phyloP scores from a whole-genome alignment of 2,888 invertebrate genomes.

The Caenorhabditis panamensis region DNA sequence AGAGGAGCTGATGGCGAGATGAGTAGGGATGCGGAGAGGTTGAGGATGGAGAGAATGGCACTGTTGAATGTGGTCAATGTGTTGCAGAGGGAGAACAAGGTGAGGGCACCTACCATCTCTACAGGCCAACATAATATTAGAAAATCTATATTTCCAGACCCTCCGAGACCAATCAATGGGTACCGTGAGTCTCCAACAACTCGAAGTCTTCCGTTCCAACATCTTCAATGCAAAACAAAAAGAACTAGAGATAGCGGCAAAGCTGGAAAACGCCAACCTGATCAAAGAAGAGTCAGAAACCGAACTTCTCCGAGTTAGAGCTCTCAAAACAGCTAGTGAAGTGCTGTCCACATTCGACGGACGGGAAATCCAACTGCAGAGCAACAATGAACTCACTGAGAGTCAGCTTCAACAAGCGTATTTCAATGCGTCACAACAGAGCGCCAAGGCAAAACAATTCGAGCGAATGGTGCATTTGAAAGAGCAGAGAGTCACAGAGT shows the following conservation, averaged over 20 bases:
- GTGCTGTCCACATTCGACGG: constrained; percentile 35
- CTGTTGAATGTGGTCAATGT: constrained; percentile 53
- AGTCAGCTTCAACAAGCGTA: constrained; percentile 53
- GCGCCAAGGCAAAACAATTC: constrained; percentile 47
- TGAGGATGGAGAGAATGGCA: constrained; percentile 42
- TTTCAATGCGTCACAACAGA: constrained; percentile 50
- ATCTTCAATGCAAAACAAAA: constrained; percentile 42
- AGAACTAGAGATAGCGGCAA: constrained; percentile 18
- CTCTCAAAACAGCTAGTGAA: constrained; percentile 37
- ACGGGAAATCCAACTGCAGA: constrained; percentile 22
- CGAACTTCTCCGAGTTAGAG: constrained; percentile 37
- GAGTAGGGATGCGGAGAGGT: constrained; percentile 37
- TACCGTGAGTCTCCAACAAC: constrained; percentile 51
- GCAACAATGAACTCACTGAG: constrained; percentile 43
- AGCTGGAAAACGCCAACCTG: constrained; percentile 28
- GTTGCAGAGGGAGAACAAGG: constrained; percentile 57
- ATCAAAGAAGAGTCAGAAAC: constrained; percentile 32
- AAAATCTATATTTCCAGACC: constrained; percentile 33
- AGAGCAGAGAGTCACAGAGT: constrained; percentile 58
- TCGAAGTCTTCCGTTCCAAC: constrained; percentile 45
- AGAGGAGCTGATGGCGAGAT: constrained; percentile 52
- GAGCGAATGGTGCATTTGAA: constrained; percentile 60
- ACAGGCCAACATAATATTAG: no score
- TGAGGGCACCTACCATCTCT: no score
- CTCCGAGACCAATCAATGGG: constrained; percentile 56